Conservation (phyloP, 2,888 invertebrate genomes). For the Nomada lathburiana region DNA sequence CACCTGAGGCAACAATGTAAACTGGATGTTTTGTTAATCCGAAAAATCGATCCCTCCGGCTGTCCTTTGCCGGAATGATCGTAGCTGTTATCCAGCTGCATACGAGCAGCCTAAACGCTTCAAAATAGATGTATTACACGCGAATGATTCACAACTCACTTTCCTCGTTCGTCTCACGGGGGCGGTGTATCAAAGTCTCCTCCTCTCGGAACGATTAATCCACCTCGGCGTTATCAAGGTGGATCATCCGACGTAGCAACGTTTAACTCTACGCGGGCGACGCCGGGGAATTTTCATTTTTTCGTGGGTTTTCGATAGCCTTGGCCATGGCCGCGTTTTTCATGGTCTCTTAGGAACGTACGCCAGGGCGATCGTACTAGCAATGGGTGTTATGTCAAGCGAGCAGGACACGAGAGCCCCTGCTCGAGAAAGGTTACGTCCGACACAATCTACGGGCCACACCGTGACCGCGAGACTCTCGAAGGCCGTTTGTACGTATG, state of each 20-base stretch:
- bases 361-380: constrained; percentile 54
- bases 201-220: constrained; percentile 11
- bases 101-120: not conserved
- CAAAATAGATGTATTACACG: constrained; percentile 18
- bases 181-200: not conserved
- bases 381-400: constrained; percentile 59
- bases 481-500: constrained; percentile 61
- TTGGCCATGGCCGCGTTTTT: constrained; percentile 73
- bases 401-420: constrained; percentile 58
- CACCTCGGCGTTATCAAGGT: not conserved
- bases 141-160: constrained; percentile 34
- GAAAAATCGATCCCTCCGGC: constrained; percentile 10
- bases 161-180: not conserved
- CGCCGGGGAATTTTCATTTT: constrained; percentile 45
- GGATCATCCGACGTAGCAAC: not conserved
- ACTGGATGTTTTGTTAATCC: constrained; percentile 30
- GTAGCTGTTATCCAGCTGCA: constrained; percentile 7
- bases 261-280: not conserved
- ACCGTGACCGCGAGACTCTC: constrained; percentile 33
- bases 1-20: constrained; percentile 33
- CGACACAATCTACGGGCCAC: constrained; percentile 16
- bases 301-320: constrained; percentile 50
- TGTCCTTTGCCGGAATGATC: constrained; percentile 9
- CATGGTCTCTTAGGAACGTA: constrained; percentile 59
- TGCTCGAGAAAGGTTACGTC: constrained; percentile 62